These are phyloP conservation scores for Mellivora capensis DNA, from an alignment of 2,113 vertebrate species.

Conservation along the genomic window DNA sequence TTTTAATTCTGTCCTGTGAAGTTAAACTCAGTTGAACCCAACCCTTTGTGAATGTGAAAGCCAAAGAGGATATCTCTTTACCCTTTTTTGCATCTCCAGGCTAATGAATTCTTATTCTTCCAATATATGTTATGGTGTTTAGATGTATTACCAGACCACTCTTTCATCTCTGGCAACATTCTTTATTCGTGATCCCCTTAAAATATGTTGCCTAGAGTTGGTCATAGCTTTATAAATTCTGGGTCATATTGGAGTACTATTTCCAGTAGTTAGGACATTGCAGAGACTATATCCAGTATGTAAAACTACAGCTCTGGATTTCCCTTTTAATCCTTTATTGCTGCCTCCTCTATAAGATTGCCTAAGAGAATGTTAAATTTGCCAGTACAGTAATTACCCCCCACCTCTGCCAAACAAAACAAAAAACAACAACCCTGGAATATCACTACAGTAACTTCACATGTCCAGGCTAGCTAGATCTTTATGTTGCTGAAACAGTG, in stretches of 20 bases:
- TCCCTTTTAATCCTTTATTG: background rate
- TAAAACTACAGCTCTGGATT: background rate
- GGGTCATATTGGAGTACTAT: background rate
- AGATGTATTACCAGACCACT: background rate
- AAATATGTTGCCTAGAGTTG: background rate
- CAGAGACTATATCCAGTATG: background rate
- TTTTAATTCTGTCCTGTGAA: background rate
- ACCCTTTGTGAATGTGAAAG: background rate
- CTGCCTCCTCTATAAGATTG: background rate
- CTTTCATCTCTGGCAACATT: background rate
- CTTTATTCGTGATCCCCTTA: background rate
- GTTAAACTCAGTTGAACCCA: background rate
- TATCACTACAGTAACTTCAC: background rate
- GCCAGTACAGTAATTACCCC: background rate
- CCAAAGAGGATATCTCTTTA: background rate
- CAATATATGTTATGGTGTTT: background rate
- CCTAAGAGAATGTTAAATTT: background rate
- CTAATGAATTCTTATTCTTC: background rate
- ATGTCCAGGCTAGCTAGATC: background rate
- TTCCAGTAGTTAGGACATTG: background rate
- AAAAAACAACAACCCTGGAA: background rate
- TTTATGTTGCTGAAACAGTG: background rate
- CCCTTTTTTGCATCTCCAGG: background rate
- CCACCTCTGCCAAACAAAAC: background rate
- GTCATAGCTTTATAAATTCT: conserved; percentile 7